phyloP scores from a whole-genome alignment of 2,888 invertebrate species.

The Teleogryllus oceanicus region DNA sequence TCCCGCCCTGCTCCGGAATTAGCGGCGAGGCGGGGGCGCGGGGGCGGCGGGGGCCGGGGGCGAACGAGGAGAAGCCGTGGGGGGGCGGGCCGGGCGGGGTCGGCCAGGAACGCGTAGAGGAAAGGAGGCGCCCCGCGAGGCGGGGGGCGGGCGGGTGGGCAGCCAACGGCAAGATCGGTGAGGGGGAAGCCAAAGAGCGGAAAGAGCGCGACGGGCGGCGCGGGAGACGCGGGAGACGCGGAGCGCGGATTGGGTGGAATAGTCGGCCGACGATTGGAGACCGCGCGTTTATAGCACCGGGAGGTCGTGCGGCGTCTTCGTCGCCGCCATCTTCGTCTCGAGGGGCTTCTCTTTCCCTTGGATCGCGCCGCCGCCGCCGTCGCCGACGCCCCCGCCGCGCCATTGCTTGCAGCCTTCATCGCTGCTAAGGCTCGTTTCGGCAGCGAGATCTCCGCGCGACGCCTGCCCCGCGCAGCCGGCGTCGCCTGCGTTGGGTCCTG shows the following conservation, averaged over 20 bases:
- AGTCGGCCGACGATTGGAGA: background rate
- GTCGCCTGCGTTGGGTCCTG: background rate
- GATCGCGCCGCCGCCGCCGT: background rate
- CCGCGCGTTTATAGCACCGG: constrained; percentile 5
- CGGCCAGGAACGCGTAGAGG: background rate
- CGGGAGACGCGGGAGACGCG: background rate
- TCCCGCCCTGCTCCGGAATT: background rate
- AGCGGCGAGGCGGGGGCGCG: background rate
- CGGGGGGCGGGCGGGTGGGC: no score
- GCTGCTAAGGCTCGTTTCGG: background rate
- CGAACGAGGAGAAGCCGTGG: background rate
- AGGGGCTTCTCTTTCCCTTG: background rate
- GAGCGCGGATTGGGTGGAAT: background rate
- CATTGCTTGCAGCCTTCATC: background rate
- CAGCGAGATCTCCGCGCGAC: no score
- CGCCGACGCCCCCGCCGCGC: background rate
- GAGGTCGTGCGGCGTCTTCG: background rate
- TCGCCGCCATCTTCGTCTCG: background rate
- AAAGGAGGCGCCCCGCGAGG: background rate
- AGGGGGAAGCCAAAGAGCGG: background rate
- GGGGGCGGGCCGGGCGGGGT: background rate
- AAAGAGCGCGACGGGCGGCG: background rate
- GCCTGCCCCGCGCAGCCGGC: background rate
- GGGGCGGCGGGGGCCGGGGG: background rate
- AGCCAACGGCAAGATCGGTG: background rate